Percentiles rank a stretch among this genome's conserved stretches.
Conservation (phyloP, 2,888 invertebrate genomes). For the Ichneumoninae sp. region DNA sequence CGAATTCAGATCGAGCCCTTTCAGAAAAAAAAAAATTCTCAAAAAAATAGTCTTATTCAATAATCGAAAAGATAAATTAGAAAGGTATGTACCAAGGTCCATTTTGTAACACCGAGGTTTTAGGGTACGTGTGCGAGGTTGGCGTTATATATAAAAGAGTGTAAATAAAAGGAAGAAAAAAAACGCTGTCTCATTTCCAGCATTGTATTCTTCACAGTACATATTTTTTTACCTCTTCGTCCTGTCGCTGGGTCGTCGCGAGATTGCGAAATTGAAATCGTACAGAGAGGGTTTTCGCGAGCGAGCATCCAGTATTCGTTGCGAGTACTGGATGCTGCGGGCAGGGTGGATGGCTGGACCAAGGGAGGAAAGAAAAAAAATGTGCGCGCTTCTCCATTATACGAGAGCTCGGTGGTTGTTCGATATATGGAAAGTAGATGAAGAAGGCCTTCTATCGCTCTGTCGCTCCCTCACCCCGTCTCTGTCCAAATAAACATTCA, state of each 20-base stretch:
- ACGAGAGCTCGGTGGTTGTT: conserved; percentile 34
- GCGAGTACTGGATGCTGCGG: conserved; percentile 53
- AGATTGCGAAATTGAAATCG: conserved; percentile 56
- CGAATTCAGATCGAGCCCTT: conserved; percentile 19
- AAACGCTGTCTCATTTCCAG: conserved; percentile 2
- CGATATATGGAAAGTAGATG: conserved; percentile 61
- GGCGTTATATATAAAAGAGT: not conserved
- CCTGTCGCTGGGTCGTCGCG: conserved; percentile 22
- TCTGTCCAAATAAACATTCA: conserved; percentile 23
- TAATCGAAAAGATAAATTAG: too few species aligned
- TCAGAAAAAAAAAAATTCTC: not conserved
- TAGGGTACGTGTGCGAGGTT: too few species aligned
- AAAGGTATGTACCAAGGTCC: too few species aligned
- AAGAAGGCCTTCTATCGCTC: conserved; percentile 21
- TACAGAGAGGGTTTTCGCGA: conserved; percentile 34
- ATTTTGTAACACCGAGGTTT: too few species aligned
- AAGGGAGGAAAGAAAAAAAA: conserved; percentile 22
- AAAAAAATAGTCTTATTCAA: too few species aligned
- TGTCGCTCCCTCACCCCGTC: conserved; percentile 13
- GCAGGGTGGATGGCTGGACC: conserved; percentile 12
- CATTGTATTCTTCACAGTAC: conserved; percentile 29
- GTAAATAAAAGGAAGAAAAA: conserved; percentile 3
- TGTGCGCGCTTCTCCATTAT: conserved; percentile 54
- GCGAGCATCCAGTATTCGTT: conserved; percentile 28
- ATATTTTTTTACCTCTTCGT: conserved; percentile 32